Base-by-base conservation (phyloP, 2,888 invertebrate species). In the Unio pictorum region DNA sequence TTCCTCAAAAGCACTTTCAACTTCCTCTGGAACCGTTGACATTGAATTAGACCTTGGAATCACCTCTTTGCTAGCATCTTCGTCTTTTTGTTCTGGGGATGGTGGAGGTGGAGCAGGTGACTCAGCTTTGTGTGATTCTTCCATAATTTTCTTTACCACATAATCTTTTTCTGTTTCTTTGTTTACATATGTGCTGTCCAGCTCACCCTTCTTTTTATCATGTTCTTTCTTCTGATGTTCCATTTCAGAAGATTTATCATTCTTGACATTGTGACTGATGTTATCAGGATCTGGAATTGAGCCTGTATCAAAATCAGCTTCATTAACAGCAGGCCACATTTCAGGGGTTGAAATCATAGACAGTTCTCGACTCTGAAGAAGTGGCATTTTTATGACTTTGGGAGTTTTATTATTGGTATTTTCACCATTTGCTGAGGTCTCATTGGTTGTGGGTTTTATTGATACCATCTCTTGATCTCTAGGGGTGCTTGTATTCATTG, bases 31-130 rank as follows among this genome's bases (percentile, higher is more conserved):
- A 55, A 81, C 57, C 55, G 84, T 57, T 7, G 82, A 81, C 30
- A 78, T 80, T 81, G 82, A 82, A n/a, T 63, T 68, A 15, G 64
- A 62, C 54, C 69, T 73, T 20, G 71, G 66, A 23, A 72, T 66
- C 20, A 76, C 71, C 55, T 64, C 65, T 6, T 64, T 64, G 45
- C 26, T 28, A 45, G 57, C 67, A 17, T 55, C 58, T n/a, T 78
- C 74, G 57, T 84, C 81, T 63, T 81, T 83, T 8, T 78, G 75
- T 67, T 86, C 86, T 0, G 87, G 87, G 1, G 87, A 87, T 0
- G 87, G 87, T 15, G 87, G 87, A 3, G 87, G 87, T 4, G 87
- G 87, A 15, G 82, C 87, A 0, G 86, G 86, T 2, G 86, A 84
- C 68, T 82, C 83, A 15, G 70, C 73, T 65, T 81, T 81, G 8